phyloP scores from a whole-genome alignment of 2,113 vertebrate species.

The Peucedramus taeniatus region DNA sequence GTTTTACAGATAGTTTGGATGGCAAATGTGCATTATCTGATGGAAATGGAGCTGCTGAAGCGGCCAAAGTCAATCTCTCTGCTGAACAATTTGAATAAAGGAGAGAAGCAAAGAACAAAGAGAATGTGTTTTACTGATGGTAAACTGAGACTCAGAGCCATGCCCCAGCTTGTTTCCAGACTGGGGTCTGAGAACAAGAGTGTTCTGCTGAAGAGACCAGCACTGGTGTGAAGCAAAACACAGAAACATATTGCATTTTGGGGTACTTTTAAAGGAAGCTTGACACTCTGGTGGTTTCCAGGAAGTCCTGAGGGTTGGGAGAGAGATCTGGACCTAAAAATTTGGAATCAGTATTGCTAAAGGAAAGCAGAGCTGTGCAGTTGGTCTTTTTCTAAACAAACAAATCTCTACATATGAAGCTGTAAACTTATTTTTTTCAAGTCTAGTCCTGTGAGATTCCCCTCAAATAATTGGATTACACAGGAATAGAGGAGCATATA shows the following conservation, averaged over 20 bases:
- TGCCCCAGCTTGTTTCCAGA: neutral
- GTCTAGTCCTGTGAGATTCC: neutral
- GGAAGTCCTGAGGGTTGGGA: neutral
- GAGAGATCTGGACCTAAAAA: neutral
- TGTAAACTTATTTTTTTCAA: neutral
- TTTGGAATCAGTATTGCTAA: neutral
- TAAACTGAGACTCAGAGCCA: neutral
- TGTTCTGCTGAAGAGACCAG: neutral
- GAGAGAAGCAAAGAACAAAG: neutral
- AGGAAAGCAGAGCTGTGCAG: neutral
- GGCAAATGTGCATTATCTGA: neutral
- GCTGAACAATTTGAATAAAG: neutral
- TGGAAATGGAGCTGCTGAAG: neutral
- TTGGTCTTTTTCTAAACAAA: neutral
- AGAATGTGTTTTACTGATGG: neutral
- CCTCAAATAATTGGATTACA: neutral
- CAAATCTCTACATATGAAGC: too few species aligned
- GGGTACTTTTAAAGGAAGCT: neutral
- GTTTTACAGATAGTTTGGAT: neutral
- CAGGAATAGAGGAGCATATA: neutral
- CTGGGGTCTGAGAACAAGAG: neutral
- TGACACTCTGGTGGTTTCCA: neutral
- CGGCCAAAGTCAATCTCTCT: neutral
- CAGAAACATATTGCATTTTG: neutral
- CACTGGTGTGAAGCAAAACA: neutral